Base-by-base conservation (phyloP, 2,888 invertebrate species). In the Bembecia ichneumoniformis region DNA sequence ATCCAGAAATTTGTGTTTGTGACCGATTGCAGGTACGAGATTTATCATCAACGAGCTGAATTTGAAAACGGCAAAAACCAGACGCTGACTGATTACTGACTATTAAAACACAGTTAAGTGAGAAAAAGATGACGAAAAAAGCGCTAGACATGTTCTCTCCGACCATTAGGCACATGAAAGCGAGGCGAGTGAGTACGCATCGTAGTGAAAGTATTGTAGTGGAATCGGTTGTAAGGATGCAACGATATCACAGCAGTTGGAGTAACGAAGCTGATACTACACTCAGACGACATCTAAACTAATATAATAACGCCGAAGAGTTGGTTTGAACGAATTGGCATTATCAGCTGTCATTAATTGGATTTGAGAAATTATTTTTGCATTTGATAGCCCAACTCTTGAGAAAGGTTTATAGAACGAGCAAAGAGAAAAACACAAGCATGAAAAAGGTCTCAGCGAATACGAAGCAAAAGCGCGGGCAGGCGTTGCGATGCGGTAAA, bases 161-260 rank as follows among this genome's bases (percentile, higher is more conserved):
- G 56, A 58, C 58, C 63, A 71, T 70, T 66, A 68, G 60, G 62
- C 61, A 67, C 64, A 74, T 64, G 73, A 77, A 77, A 78, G 77
- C 74, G 71, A 75, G 71, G 68, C 68, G 52, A 52, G 52, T 68
- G 53, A 52, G 52, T 68, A 68, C 64, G 66, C 58, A 64, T 56
- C 55, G 40, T 50, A 70, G 82, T 77, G 82, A 82, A 82, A 82
- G 82, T 80, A 69, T 62, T 44, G 49, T 58, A 71, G 75, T 75
- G 69, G 79, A 72, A 77, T 74, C 76, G 68, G 9, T 28, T 28
- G 73, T 72, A 28, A 28, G 28, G 77, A 78, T 76, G 74, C 73
- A n/a, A 72, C 71, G 71, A 64, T 59, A 71, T 74, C 71, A 74
- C 63, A 61, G 71, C 68, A 81, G 81, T 72, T 77, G 71, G 79